These are phyloP conservation scores for Melanerpes aurifrons DNA, from an alignment of 2,113 vertebrate species.

Conservation along the genomic window DNA sequence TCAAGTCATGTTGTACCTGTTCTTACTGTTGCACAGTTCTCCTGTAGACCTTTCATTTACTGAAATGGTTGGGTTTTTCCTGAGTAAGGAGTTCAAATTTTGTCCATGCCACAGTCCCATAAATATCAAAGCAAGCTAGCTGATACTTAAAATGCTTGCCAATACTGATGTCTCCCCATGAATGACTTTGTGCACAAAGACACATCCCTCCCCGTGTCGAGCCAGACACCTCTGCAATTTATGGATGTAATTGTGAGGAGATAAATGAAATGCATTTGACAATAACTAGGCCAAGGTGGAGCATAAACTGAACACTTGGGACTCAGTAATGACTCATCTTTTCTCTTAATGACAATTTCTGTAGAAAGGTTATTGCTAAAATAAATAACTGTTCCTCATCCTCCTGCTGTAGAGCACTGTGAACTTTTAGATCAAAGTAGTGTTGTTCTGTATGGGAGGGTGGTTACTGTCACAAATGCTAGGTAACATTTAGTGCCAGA, in stretches of 20 bases:
- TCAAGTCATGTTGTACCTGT: background rate
- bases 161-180: background rate
- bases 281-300: background rate
- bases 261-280: background rate
- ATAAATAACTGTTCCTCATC: background rate
- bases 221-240: background rate
- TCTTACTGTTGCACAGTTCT: background rate
- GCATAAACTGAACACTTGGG: background rate
- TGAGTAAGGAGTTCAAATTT: constrained; percentile 6
- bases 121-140: background rate
- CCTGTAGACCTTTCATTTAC: background rate
- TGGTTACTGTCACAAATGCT: background rate
- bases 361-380: background rate
- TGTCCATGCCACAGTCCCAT: background rate
- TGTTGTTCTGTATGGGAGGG: background rate
- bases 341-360: background rate
- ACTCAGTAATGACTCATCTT: background rate
- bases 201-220: background rate
- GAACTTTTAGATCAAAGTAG: background rate
- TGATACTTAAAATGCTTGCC: background rate
- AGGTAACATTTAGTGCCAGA: background rate
- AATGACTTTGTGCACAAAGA: background rate
- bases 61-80: background rate
- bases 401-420: background rate
- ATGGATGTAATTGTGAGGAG: background rate